Base-by-base conservation (phyloP, 2,797 vertebrate genomes). In the Rhynchotus rufescens region DNA sequence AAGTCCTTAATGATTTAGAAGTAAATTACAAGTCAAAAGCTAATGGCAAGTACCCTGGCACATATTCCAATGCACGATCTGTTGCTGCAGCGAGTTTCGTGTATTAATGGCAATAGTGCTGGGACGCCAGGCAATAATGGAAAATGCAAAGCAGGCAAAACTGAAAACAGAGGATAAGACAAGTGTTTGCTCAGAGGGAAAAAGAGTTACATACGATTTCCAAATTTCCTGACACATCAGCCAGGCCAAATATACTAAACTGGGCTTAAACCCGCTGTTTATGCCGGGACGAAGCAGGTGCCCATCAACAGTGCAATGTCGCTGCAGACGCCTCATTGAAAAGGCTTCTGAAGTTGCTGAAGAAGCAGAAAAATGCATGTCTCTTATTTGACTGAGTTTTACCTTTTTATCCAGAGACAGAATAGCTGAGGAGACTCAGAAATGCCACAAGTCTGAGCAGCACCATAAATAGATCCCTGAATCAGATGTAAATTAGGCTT, bases 271-370 rank as follows among this genome's bases (percentile, higher is more conserved):
- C 28, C 64, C 79, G 73, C 84, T 94, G 71, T 23, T 86, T 59
- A 1, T 59, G 22, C 32, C 8, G 80, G 86, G 42, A 94, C 80
- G 94, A 51, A 82, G 85, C 81, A 83, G 91, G 49, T 89, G 90
- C 47, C 87, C 78, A 25, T 17, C 65, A 91, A 91, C 80, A 91
- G 76, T 13, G 9, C 11, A 45, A 34, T 54, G 84, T 23, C 84
- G 92, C 54, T 78, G 91, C 75, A 84, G 52, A 68, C 36, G 5
- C 11, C 56, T 72, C 28, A 23, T 34, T 88, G 89, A 49, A 93
- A 95, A 85, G 61, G 82, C 36, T 94, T 74, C 44, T 36, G 7
- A 81, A 80, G 49, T 66, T 96, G 93, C 96, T 96, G 95, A 97
- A 90, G 84, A 91, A 91, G 94, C 95, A 96, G 92, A 91, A 95